Base-by-base conservation (phyloP, 2,113 vertebrate species). In the Porphyrio hochstetteri region DNA sequence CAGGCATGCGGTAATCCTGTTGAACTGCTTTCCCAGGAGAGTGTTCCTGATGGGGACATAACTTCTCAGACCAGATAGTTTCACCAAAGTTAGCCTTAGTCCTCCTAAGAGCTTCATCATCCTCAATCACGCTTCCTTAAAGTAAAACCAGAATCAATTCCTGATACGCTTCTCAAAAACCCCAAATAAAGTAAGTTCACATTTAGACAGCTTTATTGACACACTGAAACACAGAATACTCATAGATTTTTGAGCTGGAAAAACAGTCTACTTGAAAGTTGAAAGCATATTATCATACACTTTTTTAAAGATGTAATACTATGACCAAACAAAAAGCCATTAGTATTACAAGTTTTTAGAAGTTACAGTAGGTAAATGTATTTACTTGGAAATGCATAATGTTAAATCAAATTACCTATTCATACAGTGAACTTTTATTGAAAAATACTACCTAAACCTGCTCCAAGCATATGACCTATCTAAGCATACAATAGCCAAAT, bases 31-130 rank as follows among this genome's bases (percentile, higher is more conserved):
- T 97, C 35, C 96, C n/a, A 84, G 91, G 86, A 93, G 95, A 96
- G 28, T 3, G 11, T 57, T 95, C 64, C 71, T 97, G 96, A 80
- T 98, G 94, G 25, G 81, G 71, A 61, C 97, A 98, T 82, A 95
- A 97, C 90, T 99, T 97, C 92, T 99, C 98, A 86, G 99, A 82
- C 48, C 97, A 96, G 53, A 98, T 90, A 93, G 93, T 95, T 83
- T 98, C 97, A 82, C 98, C 97, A 72, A 98, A 98, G 48, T 94
- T 96, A 53, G 98, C 91, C 19, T 97, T 98, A 33, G 98, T 94
- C 42, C 97, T 97, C 70, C 97, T 88, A 61, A 98, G 88, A 16
- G 97, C 97, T 94, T 98, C 96, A 70, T 95, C 61, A 80, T 98
- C 97, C 56, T 98, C 97, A 93, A 95, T 94, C 83, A 90, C n/a